Evolutionary conservation across 1,140 invertebrate genomes (phyloP).

Genomic region (Globodera rostochiensis): DNA sequence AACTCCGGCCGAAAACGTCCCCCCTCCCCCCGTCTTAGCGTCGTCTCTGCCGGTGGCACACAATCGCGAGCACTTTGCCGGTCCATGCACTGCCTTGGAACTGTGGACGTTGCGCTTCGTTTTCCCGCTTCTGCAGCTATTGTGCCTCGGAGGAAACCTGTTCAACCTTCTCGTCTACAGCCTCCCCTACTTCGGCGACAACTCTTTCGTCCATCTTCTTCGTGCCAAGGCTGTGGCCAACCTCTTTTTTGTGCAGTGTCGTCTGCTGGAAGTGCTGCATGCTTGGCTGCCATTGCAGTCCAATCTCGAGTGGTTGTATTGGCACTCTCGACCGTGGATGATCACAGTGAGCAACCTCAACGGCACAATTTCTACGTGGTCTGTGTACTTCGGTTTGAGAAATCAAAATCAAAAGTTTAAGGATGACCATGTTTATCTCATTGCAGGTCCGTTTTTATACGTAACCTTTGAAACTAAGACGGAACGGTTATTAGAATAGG

Average conservation of each 20-base stretch:
- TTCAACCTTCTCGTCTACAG: slow-evolving; percentile 62
- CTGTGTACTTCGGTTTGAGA: slow-evolving; percentile 5
- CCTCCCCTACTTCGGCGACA: slow-evolving; percentile 60
- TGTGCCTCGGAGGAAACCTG: slow-evolving; percentile 61
- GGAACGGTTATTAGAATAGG: too few species aligned
- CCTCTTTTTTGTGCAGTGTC: slow-evolving; percentile 58
- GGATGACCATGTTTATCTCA: slow-evolving; percentile 53
- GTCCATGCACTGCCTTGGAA: slow-evolving; percentile 41
- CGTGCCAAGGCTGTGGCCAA: slow-evolving; percentile 62
- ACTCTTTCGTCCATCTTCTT: slow-evolving; percentile 59
- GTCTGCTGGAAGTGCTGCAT: slow-evolving; percentile 62
- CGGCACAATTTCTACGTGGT: slow-evolving; percentile 63
- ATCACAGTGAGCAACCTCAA: slow-evolving; percentile 62
- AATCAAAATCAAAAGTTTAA: background rate
- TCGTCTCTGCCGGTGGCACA: slow-evolving; percentile 46
- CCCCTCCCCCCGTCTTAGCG: slow-evolving; percentile 15
- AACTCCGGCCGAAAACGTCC: too few species aligned
- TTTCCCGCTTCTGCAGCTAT: slow-evolving; percentile 52
- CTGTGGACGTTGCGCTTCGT: slow-evolving; percentile 43
- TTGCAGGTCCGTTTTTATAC: background rate
- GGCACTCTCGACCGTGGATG: slow-evolving; percentile 56
- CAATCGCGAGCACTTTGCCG: slow-evolving; percentile 43
- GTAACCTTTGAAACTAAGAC: too few species aligned
- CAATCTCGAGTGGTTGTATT: slow-evolving; percentile 56
- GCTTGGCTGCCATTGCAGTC: slow-evolving; percentile 45